Evolutionary conservation across 1,140 invertebrate species (phyloP), one percentile per base, ranked within the genome.

Genomic region (Semibalanus balanoides): DNA sequence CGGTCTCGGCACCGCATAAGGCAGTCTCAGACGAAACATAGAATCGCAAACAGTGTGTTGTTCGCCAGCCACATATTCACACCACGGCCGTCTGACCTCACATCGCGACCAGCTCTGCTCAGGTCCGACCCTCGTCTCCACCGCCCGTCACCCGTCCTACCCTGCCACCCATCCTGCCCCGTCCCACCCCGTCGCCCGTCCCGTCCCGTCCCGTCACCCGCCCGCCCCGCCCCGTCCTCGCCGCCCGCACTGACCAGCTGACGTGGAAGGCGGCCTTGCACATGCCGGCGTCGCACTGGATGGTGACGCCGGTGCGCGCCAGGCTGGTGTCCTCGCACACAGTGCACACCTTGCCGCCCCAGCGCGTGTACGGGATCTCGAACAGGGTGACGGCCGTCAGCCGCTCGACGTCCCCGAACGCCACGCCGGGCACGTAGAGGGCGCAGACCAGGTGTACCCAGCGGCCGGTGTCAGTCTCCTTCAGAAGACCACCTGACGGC

Each of bases 371-470:
- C 27, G 92, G 90, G 91, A 98, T 95, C 86, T 98, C 95, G 84
- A 97, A 97, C 43, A 98, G 85, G 0, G 95, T 98, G 14, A 88
- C 85, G 40, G 84, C 86, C 77, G 83, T 85, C 5, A 86, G 81
- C 79, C 83, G 83, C 72, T 85, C 85, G 31, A 80, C 94, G 87
- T 99, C 95, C 74, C 92, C 94, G 86, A 98, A 98, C 43, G 95
- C 94, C 29, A 99, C 94, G n/a, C 96, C 96, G 51, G 94, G 95
- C 40, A 96, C 93, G 84, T 98, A 98, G 27, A 98, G 86, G 9
- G 95, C 95, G 86, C 97, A 99, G 19, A 99, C 93, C 43, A 99
- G 85, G 86, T 99, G 97, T 28, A 98, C 95, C 96, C 96, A 99
- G 83, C 94, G 93, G 71, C 95, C 95, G 74, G 94, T 92, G 86